Evolutionary conservation across 2,888 invertebrate genomes (phyloP).

Genomic region (Acanthococcus lagerstroemiae): DNA sequence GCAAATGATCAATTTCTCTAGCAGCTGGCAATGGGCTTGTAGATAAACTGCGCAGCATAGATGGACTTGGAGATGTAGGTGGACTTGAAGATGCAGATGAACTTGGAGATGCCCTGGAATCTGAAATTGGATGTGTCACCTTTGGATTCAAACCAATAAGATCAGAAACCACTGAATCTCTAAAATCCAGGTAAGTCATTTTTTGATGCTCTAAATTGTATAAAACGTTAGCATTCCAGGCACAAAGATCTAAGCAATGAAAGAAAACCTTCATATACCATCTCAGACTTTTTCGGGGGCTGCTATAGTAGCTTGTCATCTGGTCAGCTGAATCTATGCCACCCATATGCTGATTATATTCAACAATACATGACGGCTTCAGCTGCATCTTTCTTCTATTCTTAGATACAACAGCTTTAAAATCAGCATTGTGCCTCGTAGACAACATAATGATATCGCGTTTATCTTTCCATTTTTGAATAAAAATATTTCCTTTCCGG

Average conservation of each 20-base stretch:
- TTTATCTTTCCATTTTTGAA: not conserved
- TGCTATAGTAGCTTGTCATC: not conserved
- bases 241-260: not conserved
- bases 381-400: not conserved
- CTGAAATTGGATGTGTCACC: too few relatives aligned
- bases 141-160: too few relatives aligned
- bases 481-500: not conserved
- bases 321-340: slow-evolving; percentile 1
- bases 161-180: slow-evolving; percentile 7
- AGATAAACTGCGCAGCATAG: too few relatives aligned
- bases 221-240: not conserved
- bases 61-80: too few relatives aligned
- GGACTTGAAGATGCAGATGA: too few relatives aligned
- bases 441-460: not conserved
- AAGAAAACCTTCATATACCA: slow-evolving; percentile 8
- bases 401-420: not conserved
- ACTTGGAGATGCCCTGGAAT: too few relatives aligned
- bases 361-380: not conserved
- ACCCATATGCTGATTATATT: slow-evolving; percentile 4
- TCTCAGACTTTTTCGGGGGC: not conserved
- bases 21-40: too few relatives aligned
- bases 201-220: not conserved
- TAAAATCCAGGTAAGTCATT: slow-evolving; percentile 6
- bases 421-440: not conserved
- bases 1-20: too few relatives aligned